Conservation (phyloP, 2,113 vertebrate species). For the Plecturocebus donacophilus region DNA sequence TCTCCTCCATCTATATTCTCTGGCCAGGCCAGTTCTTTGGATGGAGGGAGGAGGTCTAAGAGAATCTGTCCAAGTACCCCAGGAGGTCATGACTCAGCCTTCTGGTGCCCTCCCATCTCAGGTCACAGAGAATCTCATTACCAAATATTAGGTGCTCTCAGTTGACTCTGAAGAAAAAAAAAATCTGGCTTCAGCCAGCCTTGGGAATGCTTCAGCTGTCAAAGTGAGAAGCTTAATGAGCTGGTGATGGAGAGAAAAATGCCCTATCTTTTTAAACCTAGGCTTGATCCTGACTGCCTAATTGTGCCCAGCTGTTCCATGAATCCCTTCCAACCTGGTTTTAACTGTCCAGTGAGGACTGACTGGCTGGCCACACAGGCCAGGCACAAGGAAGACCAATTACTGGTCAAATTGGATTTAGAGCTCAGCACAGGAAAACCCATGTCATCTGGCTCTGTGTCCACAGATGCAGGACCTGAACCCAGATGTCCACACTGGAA, state of each 20-base stretch:
- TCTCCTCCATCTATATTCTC: not conserved
- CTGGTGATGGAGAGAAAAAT: conserved; percentile 62
- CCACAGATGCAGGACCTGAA: not conserved
- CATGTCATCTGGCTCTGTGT: not conserved
- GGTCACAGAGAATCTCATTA: conserved; percentile 26
- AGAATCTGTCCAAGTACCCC: not conserved
- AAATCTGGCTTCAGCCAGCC: not conserved
- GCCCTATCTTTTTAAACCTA: conserved; percentile 17
- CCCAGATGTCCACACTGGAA: not conserved
- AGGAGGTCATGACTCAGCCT: conserved; percentile 33
- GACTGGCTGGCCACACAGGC: not conserved
- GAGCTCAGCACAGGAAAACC: not conserved
- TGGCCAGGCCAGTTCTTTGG: not conserved
- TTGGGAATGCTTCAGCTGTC: conserved; percentile 61
- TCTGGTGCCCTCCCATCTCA: not conserved
- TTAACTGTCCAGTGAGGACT: not conserved
- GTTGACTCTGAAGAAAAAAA: not conserved
- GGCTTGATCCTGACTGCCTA: conserved; percentile 49
- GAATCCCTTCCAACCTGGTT: not conserved
- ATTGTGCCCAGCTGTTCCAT: conserved; percentile 19
- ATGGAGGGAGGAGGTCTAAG: not conserved
- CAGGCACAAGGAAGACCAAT: not conserved
- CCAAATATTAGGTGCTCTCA: not conserved
- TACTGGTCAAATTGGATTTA: not conserved
- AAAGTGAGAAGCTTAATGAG: conserved; percentile 67